Evolutionary conservation across 2,113 vertebrate species (phyloP).

Genomic region (Calidris pygmaea): DNA sequence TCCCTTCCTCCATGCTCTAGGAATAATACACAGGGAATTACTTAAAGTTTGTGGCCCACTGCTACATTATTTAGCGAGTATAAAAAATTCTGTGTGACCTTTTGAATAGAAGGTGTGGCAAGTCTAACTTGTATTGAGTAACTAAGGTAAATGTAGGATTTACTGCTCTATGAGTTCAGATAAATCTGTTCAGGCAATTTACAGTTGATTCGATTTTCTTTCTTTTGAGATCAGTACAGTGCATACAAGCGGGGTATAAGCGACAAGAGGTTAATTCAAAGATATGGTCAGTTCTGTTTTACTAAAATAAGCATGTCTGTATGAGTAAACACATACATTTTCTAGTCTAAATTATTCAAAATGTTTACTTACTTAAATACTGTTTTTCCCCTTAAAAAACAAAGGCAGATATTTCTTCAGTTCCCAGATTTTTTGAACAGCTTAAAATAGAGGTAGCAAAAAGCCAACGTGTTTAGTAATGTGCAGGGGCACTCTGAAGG

Average conservation of each 20-base stretch:
- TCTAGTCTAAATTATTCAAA: constrained; percentile 12
- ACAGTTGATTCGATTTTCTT: constrained; percentile 29
- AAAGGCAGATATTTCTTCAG: constrained; percentile 50
- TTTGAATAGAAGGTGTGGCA: constrained; percentile 16
- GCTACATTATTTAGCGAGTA: background rate
- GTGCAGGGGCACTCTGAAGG: background rate
- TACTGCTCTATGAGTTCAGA: constrained; percentile 33
- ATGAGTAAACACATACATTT: constrained; percentile 8
- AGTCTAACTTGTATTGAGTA: constrained; percentile 19
- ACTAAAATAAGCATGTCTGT: background rate
- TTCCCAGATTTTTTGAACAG: constrained; percentile 3
- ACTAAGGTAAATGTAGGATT: constrained; percentile 50
- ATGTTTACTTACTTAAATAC: constrained; percentile 2
- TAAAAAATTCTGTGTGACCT: background rate
- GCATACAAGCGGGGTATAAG: background rate
- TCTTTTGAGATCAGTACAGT: constrained; percentile 34
- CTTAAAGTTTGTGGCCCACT: background rate
- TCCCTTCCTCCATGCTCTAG: background rate
- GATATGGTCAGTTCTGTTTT: background rate
- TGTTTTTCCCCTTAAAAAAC: constrained; percentile 29
- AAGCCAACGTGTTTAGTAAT: background rate
- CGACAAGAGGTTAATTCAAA: constrained; percentile 27
- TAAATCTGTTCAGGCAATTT: constrained; percentile 46
- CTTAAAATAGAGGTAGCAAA: constrained; percentile 52
- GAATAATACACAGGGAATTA: background rate